A percentile compares a stretch with the other conserved stretches of the same genome.
Evolutionary conservation across 2,797 vertebrate species (phyloP).

Genomic region (Pyrocephalus nanus): DNA sequence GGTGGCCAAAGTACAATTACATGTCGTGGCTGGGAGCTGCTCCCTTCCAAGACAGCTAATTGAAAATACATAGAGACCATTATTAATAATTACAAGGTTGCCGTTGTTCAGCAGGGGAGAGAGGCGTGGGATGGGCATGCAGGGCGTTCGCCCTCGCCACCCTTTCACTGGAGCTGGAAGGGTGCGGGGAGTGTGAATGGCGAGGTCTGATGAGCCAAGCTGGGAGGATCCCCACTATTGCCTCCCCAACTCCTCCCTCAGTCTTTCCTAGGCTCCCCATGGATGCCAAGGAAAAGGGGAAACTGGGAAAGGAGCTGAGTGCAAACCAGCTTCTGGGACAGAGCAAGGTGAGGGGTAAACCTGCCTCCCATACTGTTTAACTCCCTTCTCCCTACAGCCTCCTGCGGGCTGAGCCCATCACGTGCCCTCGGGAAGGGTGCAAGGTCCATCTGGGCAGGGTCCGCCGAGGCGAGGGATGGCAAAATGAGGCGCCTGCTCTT

Average conservation of each 20-base stretch:
- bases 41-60: neutral
- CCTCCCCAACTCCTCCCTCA: rapidly evolving
- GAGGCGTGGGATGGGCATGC: rapidly evolving
- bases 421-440: slow-evolving; percentile 5
- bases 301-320: neutral
- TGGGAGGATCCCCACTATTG: rapidly evolving
- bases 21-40: neutral
- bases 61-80: neutral
- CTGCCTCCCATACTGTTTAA: rapidly evolving
- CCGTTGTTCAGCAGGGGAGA: neutral
- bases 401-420: neutral
- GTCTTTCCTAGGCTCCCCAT: neutral
- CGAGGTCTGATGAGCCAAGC: rapidly evolving
- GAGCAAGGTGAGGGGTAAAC: neutral
- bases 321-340: neutral
- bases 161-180: rapidly evolving
- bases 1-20: slow-evolving; percentile 24
- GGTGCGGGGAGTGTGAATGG: rapidly evolving
- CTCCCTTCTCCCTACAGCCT: neutral
- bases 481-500: neutral
- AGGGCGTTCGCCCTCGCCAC: rapidly evolving
- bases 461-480: neutral
- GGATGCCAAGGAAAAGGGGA: neutral
- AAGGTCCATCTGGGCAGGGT: slow-evolving; percentile 35
- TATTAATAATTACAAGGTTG: neutral